Evolutionary conservation across 2,888 invertebrate species (phyloP), one percentile per base, ranked within the genome.

Genomic region (Eristalis intricaria): DNA sequence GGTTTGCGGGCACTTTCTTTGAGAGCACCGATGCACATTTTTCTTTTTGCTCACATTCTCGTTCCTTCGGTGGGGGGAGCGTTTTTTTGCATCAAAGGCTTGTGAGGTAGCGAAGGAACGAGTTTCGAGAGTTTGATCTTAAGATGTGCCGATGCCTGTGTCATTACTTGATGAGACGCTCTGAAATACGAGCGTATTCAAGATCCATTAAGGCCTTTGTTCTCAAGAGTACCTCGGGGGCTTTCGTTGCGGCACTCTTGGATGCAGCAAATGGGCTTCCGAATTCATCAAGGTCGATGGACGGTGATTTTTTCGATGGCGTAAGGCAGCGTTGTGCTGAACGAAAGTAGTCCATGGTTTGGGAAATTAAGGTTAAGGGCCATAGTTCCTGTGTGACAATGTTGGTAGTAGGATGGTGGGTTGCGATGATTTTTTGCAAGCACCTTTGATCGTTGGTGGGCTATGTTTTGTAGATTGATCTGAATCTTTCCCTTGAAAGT

Each of bases 1-100:
- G 23, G 73, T 71, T 71, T 76, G 61, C 43, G 70, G 50, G 66
- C 50, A 86, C 77, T 81, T 81, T 35, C 81, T 77, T 85, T 82
- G 78, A 78, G 19, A 69, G 15, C 26, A 5, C n/a, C 69, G 69
- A 74, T 77, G 64, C 73, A 40, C 74, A 40, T 29, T 32, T 32
- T 32, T 8, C 10, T 32, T 58, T 76, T 58, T 61, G 35, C 68
- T 35, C 65, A 2, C 13, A 22, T 19, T 13, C 15, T 23, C 10
- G 58, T 23, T 15, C 13, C 5, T 68, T 8, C 5, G 19, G 61
- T 38, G 43, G 10, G 56, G 26, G 15, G 70, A 74, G 79, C 75
- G 65, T 76, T 69, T 76, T 69, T 23, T 71, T 19, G 40, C 68
- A 73, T 77, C 81, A 81, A 73, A 85, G 80, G 56, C 10, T 35